A percentile compares a stretch with the other conserved stretches of the same genome.
Conservation (phyloP, 2,113 vertebrate genomes). For the Syngnathoides biaculeatus region DNA sequence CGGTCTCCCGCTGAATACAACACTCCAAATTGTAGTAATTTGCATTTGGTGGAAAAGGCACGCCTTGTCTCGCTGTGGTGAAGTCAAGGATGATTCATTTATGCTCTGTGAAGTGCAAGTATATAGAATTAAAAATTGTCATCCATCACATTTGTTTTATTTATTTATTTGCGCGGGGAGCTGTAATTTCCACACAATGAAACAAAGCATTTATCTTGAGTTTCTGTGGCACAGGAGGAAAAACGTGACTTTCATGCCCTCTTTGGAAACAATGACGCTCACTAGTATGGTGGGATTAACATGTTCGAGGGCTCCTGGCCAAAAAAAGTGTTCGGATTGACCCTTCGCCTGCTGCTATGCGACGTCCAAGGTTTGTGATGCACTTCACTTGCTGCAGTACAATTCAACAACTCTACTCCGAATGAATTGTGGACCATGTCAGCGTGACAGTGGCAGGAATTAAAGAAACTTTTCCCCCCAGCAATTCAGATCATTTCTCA, state of each 20-base stretch:
- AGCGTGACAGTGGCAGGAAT: background rate
- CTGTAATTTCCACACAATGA: slow-evolving; percentile 15
- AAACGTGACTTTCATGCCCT: background rate
- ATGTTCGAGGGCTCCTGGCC: background rate
- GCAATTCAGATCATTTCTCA: background rate
- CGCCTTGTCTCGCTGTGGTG: slow-evolving; percentile 85
- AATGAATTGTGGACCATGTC: background rate
- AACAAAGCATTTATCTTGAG: slow-evolving; percentile 11
- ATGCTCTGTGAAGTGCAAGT: slow-evolving; percentile 60
- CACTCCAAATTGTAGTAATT: slow-evolving; percentile 97
- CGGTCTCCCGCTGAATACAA: slow-evolving; percentile 97
- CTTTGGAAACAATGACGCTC: slow-evolving; percentile 16
- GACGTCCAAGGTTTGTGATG: background rate
- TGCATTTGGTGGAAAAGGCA: slow-evolving; percentile 89
- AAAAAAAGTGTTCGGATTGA: slow-evolving; percentile 6
- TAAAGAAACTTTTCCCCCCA: background rate
- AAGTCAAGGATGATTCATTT: slow-evolving; percentile 83
- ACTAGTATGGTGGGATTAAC: slow-evolving; percentile 6
- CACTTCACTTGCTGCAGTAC: background rate
- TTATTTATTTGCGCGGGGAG: slow-evolving; percentile 30
- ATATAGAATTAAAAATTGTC: slow-evolving; percentile 61
- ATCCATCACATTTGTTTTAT: slow-evolving; percentile 49
- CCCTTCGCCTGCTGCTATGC: slow-evolving; percentile 1
- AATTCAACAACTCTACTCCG: background rate
- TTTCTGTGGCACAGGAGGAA: slow-evolving; percentile 4